Evolutionary conservation across 2,888 invertebrate genomes (phyloP).

Genomic region (Trichopoda pennipes): DNA sequence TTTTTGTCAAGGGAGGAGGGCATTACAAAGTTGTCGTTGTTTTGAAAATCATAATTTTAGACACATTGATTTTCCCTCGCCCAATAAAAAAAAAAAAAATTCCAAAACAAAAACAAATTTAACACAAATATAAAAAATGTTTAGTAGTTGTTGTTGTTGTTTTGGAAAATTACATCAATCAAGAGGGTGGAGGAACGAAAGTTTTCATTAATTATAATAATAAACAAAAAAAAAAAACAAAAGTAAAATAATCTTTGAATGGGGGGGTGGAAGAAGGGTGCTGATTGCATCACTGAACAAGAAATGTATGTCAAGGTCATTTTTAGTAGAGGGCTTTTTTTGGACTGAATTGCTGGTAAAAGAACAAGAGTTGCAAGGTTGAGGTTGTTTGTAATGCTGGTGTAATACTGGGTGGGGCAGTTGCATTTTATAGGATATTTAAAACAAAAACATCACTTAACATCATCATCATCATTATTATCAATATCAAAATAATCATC

Average conservation of each 20-base stretch:
- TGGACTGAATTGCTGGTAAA: conserved; percentile 5
- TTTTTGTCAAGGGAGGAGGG: too few species aligned
- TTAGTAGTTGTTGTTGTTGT: not conserved
- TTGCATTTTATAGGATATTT: conserved; percentile 10
- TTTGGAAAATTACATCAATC: too few species aligned
- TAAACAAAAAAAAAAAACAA: too few species aligned
- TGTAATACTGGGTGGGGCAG: conserved; percentile 8
- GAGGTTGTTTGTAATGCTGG: conserved; percentile 18
- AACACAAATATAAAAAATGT: too few species aligned
- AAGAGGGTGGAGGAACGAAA: not conserved
- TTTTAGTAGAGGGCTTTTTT: too few species aligned
- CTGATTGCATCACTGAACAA: not conserved
- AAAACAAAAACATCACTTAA: conserved; percentile 54
- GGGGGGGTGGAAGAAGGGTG: too few species aligned
- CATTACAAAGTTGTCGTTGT: too few species aligned
- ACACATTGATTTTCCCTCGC: too few species aligned
- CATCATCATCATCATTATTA: conserved; percentile 21
- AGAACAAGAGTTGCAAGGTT: conserved; percentile 1
- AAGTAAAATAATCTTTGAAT: too few species aligned
- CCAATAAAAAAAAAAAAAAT: not conserved
- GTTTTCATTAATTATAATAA: not conserved
- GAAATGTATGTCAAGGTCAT: not conserved
- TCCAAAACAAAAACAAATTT: too few species aligned
- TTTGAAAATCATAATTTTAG: too few species aligned
- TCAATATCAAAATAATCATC: conserved; percentile 49